Evolutionary conservation across 37 sponge, comb jelly and placozoan genomes (phyloP).

Genomic region (Halisarca cf. caerulea): DNA sequence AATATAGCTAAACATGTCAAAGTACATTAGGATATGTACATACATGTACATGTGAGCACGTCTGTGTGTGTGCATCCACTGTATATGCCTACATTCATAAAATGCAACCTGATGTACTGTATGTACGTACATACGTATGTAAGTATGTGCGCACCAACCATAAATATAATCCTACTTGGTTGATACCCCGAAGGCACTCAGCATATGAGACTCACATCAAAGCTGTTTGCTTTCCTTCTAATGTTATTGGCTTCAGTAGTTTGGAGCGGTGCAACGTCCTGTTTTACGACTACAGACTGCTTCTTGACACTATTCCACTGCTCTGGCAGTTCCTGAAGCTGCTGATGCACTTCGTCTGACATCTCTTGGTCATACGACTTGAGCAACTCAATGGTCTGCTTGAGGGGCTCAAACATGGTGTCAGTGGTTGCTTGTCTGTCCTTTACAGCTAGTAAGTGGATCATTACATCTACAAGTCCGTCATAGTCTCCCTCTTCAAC

Average conservation of each 20-base stretch:
- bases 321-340: slow-evolving; percentile 96
- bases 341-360: slow-evolving; percentile 91
- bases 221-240: slow-evolving; percentile 81
- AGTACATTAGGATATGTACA: not conserved
- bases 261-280: slow-evolving; percentile 94
- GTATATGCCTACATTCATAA: too few species aligned
- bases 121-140: not conserved
- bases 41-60: not conserved
- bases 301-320: slow-evolving; percentile 97
- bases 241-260: slow-evolving; percentile 91
- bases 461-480: slow-evolving; percentile 87
- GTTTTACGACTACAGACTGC: slow-evolving; percentile 86
- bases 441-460: slow-evolving; percentile 84
- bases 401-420: slow-evolving; percentile 97
- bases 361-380: slow-evolving; percentile 98
- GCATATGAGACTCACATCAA: slow-evolving; percentile 74
- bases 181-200: not conserved
- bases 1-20: too few species aligned
- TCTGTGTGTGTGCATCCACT: too few species aligned
- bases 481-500: slow-evolving; percentile 96
- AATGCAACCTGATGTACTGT: too few species aligned
- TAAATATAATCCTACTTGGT: too few species aligned
- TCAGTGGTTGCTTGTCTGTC: slow-evolving; percentile 74
- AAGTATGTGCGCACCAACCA: too few species aligned
- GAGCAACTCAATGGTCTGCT: slow-evolving; percentile 92